Base-by-base conservation (phyloP, 2,888 invertebrate genomes). In the Sarcophaga caerulescens region DNA sequence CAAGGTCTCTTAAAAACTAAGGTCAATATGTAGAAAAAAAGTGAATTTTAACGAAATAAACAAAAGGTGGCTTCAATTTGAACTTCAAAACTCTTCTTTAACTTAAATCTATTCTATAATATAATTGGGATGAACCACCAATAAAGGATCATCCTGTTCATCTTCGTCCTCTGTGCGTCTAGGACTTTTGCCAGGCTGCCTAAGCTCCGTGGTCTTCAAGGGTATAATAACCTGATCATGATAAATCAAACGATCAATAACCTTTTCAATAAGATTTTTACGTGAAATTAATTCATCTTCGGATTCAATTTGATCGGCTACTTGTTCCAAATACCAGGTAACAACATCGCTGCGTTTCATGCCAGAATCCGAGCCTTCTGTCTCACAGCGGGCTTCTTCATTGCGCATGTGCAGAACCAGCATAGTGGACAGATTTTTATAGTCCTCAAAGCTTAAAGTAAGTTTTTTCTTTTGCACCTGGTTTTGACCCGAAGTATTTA, bases 51-150 rank as follows among this genome's bases (percentile, higher is more conserved):
- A 77, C 12, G 23, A 71, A 44, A 21, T 70, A 60, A 66, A 70
- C 57, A 78, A 62, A 65, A 73, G 77, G 76, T 74, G 74, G n/a
- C 70, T 52, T 19, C 63, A 57, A 57, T 80, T 74, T 74, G 59
- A 81, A 69, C 45, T 44, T 44, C 63, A 80, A 59, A 66, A 73
- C 10, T 70, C 45, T 71, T 14, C 35, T 45, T 25, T 17, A 47
- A n/a, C 47, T 66, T 73, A 1, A 44, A 25, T 93, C 87, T 93
- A 94, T 88, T 98, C 97, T 68, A 98, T 95, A 69, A 97, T 95
- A 92, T 98, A 99, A 94, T 99, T 99, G 0, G 99, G 99, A 94
- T 99, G 99, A 0, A 99, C 99, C 19, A 99, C 97, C 6, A 99
- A 93, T 63, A 97, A 92, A 0, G 98, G 98, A 93, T 98, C 97